Evolutionary conservation across 2,797 vertebrate genomes (phyloP).

Genomic region (Distichodus sexfasciatus): DNA sequence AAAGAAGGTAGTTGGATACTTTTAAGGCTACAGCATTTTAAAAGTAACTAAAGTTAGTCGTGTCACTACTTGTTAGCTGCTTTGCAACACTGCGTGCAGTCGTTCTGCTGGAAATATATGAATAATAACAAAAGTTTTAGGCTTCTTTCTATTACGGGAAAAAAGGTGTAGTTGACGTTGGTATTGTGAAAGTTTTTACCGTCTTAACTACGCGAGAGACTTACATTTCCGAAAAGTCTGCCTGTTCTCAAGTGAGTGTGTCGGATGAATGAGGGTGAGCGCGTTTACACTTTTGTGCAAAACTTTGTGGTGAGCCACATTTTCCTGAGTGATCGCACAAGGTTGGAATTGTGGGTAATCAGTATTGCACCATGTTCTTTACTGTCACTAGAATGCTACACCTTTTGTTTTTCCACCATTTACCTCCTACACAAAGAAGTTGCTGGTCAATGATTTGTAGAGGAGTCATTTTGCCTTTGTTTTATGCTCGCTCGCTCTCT

Average conservation of each 20-base stretch:
- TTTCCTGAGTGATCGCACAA: slow-evolving; percentile 29
- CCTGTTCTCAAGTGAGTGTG: slow-evolving; percentile 55
- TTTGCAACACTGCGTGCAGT: too few relatives aligned
- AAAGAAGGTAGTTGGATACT: too few relatives aligned
- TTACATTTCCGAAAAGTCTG: slow-evolving; percentile 56
- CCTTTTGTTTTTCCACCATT: slow-evolving; percentile 55
- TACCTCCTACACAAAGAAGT: slow-evolving; percentile 67
- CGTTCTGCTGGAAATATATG: slow-evolving; percentile 51
- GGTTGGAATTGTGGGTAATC: slow-evolving; percentile 66
- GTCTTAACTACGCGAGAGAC: slow-evolving; percentile 51
- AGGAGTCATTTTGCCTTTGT: slow-evolving; percentile 29
- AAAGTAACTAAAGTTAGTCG: too few relatives aligned
- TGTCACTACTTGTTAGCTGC: too few relatives aligned
- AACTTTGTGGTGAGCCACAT: slow-evolving; percentile 44
- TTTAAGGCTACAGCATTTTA: too few relatives aligned
- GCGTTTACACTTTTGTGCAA: slow-evolving; percentile 54
- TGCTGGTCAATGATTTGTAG: slow-evolving; percentile 87
- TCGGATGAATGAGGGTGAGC: slow-evolving; percentile 59
- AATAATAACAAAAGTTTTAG: slow-evolving; percentile 23
- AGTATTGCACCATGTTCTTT: slow-evolving; percentile 49
- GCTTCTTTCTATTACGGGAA: too few relatives aligned
- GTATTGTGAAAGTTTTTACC: slow-evolving; percentile 52
- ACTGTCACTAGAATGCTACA: slow-evolving; percentile 42
- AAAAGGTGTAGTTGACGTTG: slow-evolving; percentile 25
- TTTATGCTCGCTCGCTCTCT: slow-evolving; percentile 57